These are phyloP conservation scores for rat (Rattus norvegicus) DNA, from an alignment of 2,113 vertebrate species.

Conservation along the genomic window GRCr8 NC_086020.1:210059501-210060000, in stretches of 20 bases:
- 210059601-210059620: neutral
- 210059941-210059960: neutral
- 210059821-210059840: neutral
- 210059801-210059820: neutral
- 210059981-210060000: neutral
- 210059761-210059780: neutral
- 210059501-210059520: neutral
- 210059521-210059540: constrained; percentile 4
- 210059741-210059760: neutral
- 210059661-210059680: neutral
- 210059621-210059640: neutral
- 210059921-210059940: neutral
- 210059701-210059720: neutral
- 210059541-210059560: neutral
- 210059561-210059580: neutral
- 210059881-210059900: neutral
- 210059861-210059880: neutral
- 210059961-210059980: neutral
- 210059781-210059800: neutral
- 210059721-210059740: neutral
- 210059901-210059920: neutral
- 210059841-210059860: neutral
- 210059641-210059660: neutral
- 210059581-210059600: neutral
- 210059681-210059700: neutral